Conservation (phyloP, 2,797 vertebrate species). For the Melanotaenia nigrans region DNA sequence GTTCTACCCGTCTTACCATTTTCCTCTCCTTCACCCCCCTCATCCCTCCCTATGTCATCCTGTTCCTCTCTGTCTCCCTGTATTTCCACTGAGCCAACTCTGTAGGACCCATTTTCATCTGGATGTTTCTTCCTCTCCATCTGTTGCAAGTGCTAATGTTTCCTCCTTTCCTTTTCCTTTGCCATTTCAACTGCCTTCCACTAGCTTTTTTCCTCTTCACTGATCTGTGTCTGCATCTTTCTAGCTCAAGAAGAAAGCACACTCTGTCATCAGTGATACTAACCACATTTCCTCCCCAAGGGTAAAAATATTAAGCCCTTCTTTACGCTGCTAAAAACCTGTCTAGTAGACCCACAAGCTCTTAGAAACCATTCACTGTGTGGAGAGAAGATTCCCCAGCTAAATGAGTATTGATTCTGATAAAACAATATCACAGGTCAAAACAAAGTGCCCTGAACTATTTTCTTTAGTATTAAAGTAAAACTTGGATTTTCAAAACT, state of each 20-base stretch:
- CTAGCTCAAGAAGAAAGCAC: conserved; percentile 21
- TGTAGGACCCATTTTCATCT: conserved; percentile 61
- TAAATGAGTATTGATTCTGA: conserved; percentile 10
- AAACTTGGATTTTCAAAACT: neutral
- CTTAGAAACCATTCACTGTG: neutral
- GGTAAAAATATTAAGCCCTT: conserved; percentile 35
- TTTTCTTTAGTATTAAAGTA: neutral
- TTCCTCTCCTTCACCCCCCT: conserved; percentile 39
- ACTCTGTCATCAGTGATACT: conserved; percentile 29
- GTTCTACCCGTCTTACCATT: conserved; percentile 31
- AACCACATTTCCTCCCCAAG: conserved; percentile 32
- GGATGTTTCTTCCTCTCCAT: conserved; percentile 66
- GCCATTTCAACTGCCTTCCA: conserved; percentile 7
- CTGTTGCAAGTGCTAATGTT: conserved; percentile 50
- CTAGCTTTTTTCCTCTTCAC: conserved; percentile 2
- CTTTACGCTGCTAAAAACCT: conserved; percentile 17
- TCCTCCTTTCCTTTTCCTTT: conserved; percentile 28
- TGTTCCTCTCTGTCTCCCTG: conserved; percentile 51
- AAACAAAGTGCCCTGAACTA: neutral
- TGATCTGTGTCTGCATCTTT: conserved; percentile 22
- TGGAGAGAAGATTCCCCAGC: conserved; percentile 1
- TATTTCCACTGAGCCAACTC: conserved; percentile 47
- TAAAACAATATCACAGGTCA: conserved; percentile 1
- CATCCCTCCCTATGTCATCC: conserved; percentile 56
- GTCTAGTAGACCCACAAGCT: conserved; percentile 16